Conservation (phyloP, 2,113 vertebrate genomes). For the Anolis sagrei region DNA sequence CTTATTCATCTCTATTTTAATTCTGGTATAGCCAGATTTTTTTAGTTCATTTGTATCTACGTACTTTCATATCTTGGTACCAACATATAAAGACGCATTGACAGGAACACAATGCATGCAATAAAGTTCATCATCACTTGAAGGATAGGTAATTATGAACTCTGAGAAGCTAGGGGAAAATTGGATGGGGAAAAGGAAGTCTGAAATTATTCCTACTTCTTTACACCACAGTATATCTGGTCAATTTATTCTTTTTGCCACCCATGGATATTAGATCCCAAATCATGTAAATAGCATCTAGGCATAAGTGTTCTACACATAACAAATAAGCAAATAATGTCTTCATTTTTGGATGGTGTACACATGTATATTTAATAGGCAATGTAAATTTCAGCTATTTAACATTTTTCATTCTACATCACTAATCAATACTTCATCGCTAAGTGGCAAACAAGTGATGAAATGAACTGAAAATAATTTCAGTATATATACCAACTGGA, state of each 20-base stretch:
- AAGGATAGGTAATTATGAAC: neutral
- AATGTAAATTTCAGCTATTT: slow-evolving; percentile 15
- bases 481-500: neutral
- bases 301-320: neutral
- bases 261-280: neutral
- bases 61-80: neutral
- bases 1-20: neutral
- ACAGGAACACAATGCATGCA: neutral
- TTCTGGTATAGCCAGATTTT: no score
- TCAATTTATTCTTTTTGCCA: neutral
- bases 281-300: neutral
- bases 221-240: neutral
- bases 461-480: slow-evolving; percentile 27
- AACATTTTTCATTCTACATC: neutral
- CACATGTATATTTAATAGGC: neutral
- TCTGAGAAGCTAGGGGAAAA: neutral
- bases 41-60: neutral
- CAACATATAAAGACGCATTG: no score
- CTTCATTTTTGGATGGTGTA: neutral
- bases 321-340: neutral
- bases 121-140: neutral
- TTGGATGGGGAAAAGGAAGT: neutral
- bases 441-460: neutral
- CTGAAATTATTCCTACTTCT: neutral
- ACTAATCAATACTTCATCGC: neutral